Evolutionary conservation across 2,113 vertebrate species (phyloP).

Genomic region (Cynocephalus volans): DNA sequence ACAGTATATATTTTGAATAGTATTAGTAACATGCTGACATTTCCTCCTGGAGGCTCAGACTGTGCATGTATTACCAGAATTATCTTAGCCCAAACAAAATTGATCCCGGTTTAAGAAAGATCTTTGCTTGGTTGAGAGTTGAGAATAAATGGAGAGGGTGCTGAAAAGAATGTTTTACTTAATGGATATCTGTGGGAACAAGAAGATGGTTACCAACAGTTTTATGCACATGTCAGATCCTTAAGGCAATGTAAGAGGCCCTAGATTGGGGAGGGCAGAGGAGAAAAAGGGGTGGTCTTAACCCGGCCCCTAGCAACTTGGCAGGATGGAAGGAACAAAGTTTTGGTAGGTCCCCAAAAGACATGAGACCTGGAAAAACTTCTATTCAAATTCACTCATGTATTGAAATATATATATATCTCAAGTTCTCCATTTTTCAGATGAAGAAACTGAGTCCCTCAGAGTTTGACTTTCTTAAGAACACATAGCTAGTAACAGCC

Average conservation of each 20-base stretch:
- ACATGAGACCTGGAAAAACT: not conserved
- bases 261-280: not conserved
- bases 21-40: slow-evolving; percentile 74
- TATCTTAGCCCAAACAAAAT: slow-evolving; percentile 78
- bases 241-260: slow-evolving; percentile 19
- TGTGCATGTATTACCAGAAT: slow-evolving; percentile 42
- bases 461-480: not conserved
- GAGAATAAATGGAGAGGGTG: slow-evolving; percentile 58
- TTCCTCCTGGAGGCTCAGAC: slow-evolving; percentile 79
- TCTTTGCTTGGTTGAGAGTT: slow-evolving; percentile 67
- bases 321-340: not conserved
- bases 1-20: slow-evolving; percentile 68
- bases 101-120: slow-evolving; percentile 71
- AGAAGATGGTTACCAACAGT: slow-evolving; percentile 45
- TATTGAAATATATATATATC: not conserved
- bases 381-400: not conserved
- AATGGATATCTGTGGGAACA: slow-evolving; percentile 81
- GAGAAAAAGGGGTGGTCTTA: not conserved
- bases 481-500: not conserved
- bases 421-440: not conserved
- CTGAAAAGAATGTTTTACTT: slow-evolving; percentile 57
- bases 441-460: slow-evolving; percentile 1
- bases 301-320: not conserved
- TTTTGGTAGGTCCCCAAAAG: not conserved
- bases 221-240: not conserved